These are phyloP conservation scores for Oryzias javanicus DNA, from an alignment of 2,113 vertebrate genomes.

Conservation along the genomic window DNA sequence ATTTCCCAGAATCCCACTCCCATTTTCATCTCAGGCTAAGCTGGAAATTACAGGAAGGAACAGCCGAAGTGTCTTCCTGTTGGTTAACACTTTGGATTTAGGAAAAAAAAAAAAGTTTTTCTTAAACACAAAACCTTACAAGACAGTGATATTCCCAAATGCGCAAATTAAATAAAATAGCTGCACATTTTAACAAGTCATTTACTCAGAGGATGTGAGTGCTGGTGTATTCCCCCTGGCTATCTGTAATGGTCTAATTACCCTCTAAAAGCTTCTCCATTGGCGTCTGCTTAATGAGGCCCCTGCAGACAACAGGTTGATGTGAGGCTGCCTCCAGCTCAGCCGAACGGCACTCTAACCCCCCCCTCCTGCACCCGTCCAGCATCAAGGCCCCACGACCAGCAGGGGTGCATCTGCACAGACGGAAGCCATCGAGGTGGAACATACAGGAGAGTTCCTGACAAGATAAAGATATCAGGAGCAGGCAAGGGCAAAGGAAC, in stretches of 20 bases:
- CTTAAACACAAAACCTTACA: background rate
- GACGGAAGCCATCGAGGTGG: conserved; percentile 74
- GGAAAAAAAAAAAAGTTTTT: background rate
- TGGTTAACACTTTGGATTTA: conserved; percentile 9
- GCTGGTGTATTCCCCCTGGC: conserved; percentile 50
- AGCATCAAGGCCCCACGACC: conserved; percentile 42
- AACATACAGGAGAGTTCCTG: conserved; percentile 72
- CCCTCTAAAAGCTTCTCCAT: conserved; percentile 64
- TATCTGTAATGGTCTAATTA: conserved; percentile 67
- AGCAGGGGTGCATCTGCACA: conserved; percentile 67
- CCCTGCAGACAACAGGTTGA: conserved; percentile 67
- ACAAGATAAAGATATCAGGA: conserved; percentile 78
- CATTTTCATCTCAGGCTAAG: conserved; percentile 71
- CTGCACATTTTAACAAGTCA: conserved; percentile 52
- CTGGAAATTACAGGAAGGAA: conserved; percentile 78
- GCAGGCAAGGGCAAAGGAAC: conserved; percentile 79
- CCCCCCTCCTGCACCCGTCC: conserved; percentile 8
- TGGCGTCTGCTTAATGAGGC: conserved; percentile 67
- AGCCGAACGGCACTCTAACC: conserved; percentile 22
- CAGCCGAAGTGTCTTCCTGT: conserved; percentile 49
- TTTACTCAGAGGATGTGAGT: conserved; percentile 47
- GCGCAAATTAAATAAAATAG: conserved; percentile 19
- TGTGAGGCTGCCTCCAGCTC: conserved; percentile 54
- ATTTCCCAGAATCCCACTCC: conserved; percentile 67
- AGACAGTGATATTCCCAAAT: background rate